phyloP scores from a whole-genome alignment of 2,797 vertebrate genomes.

The Synaphobranchus kaupii region DNA sequence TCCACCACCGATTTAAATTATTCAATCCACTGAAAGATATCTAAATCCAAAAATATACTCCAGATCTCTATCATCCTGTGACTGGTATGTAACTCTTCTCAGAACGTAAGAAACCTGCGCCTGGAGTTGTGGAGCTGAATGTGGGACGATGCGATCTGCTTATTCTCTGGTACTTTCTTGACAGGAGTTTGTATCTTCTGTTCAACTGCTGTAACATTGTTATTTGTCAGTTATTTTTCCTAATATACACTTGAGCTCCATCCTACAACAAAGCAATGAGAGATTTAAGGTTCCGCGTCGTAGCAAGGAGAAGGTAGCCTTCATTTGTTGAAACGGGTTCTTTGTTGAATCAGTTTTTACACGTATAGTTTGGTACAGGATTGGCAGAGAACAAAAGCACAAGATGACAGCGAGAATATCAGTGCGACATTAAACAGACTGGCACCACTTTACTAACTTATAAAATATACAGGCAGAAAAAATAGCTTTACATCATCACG shows the following conservation, averaged over 20 bases:
- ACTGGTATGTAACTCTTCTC: neutral
- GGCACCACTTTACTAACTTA: constrained; percentile 58
- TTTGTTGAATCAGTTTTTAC: constrained; percentile 56
- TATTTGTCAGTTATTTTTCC: constrained; percentile 43
- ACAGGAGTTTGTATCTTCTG: neutral
- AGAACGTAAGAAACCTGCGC: neutral
- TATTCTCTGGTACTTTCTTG: neutral
- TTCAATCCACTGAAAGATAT: constrained; percentile 58
- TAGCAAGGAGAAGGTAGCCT: constrained; percentile 48
- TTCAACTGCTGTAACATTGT: neutral
- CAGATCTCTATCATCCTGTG: constrained; percentile 46
- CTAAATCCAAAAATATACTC: constrained; percentile 51
- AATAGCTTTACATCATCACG: constrained; percentile 31
- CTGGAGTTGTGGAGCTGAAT: neutral
- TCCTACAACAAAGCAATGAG: constrained; percentile 20
- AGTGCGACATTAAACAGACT: constrained; percentile 49
- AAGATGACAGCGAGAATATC: constrained; percentile 55
- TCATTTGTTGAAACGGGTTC: constrained; percentile 51
- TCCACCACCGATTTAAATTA: constrained; percentile 64
- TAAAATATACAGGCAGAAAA: constrained; percentile 50
- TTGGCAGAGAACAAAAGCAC: constrained; percentile 49
- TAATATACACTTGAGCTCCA: constrained; percentile 28
- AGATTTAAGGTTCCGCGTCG: constrained; percentile 30
- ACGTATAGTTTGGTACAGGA: constrained; percentile 45
- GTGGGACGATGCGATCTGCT: neutral